Evolutionary conservation across 2,888 invertebrate species (phyloP), one percentile per base, ranked within the genome.

Genomic region (Aspidapion aeneum): DNA sequence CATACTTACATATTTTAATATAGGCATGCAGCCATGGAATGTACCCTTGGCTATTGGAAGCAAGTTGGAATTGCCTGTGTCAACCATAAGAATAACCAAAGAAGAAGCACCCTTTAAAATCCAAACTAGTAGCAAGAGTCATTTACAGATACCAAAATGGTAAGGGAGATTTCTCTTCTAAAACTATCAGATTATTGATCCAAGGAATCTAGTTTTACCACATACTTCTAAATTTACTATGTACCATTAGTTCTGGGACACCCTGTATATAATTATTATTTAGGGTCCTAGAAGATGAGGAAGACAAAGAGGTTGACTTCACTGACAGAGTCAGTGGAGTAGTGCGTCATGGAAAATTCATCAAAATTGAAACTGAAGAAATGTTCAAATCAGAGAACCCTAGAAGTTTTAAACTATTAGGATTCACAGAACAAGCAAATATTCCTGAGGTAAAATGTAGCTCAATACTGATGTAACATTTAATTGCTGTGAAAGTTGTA

Each of bases 361-460:
- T 71, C 18, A 64, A 67, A 66, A 63, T 72, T 50, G 68, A 69
- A n/a, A 63, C 60, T 7, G 64, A 60, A 19, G 66, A 62, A 16
- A 66, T 65, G 63, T 72, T 72, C 63, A 69, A 68, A 63, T 16
- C 63, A n/a, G 64, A 68, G 19, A 64, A 65, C 5, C 62, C 69
- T 7, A 68, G 66, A 63, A 65, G 69, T 62, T 69, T 72, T 54
- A 57, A 61, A n/a, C 59, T 69, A 5, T 16, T 70, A 17, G 68
- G 70, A 7, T 70, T 72, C 55, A 69, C 69, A 7, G 57, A 66
- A 55, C 62, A 60, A 58, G 61, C 57, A 61, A 67, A 65, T 59
- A 55, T 72, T 17, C 69, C 71, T 22, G 71, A 71, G 63, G 65
- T 63, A 48, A 21, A 52, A 55, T 55, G 19, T 20, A n/a, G n/a